A percentile compares a stretch with the other conserved stretches of the same genome.
phyloP scores from a whole-genome alignment of 2,113 vertebrate species.

The Amphilophus citrinellus region DNA sequence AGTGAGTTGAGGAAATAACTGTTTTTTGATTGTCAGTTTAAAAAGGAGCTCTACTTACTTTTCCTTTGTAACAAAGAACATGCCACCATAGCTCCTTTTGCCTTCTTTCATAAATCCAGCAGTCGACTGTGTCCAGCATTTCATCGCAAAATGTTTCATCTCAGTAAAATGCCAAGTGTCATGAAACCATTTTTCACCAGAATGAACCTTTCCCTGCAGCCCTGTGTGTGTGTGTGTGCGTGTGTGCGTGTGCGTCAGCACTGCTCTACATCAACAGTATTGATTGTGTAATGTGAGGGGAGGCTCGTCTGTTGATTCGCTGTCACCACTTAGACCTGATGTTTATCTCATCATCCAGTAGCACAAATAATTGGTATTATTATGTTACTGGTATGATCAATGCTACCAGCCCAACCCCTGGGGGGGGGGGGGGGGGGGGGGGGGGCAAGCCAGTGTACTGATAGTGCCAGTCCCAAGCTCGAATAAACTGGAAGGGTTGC shows the following conservation, averaged over 20 bases:
- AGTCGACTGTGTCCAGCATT: conserved; percentile 26
- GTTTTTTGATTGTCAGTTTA: background rate
- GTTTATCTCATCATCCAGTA: conserved; percentile 50
- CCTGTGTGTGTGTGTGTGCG: background rate
- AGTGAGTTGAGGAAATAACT: conserved; percentile 80
- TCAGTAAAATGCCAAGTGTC: conserved; percentile 49
- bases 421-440: too few species aligned
- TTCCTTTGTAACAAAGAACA: background rate
- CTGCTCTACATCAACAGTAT: conserved; percentile 20
- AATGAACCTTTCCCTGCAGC: conserved; percentile 22
- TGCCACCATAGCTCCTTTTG: background rate
- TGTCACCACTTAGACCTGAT: conserved; percentile 27
- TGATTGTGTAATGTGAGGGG: conserved; percentile 37
- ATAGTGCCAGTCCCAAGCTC: too few species aligned
- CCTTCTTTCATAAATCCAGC: conserved; percentile 2
- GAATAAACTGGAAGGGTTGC: background rate
- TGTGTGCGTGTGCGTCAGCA: background rate
- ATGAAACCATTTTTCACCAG: conserved; percentile 19
- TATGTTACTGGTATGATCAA: background rate
- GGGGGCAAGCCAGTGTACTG: too few species aligned
- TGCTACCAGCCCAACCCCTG: background rate
- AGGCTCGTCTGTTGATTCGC: conserved; percentile 22
- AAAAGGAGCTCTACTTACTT: background rate
- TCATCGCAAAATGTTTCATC: conserved; percentile 21
- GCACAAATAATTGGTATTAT: background rate